Conservation (phyloP, 2,888 invertebrate species). For the Tipula vernalis region DNA sequence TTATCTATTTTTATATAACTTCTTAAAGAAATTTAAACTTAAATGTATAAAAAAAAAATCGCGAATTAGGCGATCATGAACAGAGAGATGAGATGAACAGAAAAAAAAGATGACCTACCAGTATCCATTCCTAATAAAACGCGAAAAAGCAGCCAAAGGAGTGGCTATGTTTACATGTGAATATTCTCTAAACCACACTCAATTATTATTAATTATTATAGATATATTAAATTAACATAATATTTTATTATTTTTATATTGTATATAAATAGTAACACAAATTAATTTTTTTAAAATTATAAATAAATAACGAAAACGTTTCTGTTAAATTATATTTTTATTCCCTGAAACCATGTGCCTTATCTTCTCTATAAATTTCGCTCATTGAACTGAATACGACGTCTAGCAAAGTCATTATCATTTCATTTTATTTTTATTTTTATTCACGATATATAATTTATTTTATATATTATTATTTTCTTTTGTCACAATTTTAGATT, state of each 20-base stretch:
- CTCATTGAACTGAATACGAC: conserved; percentile 11
- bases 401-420: conserved; percentile 12
- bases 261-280: neutral
- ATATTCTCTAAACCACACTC: conserved; percentile 1
- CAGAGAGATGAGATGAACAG: neutral
- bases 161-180: conserved; percentile 12
- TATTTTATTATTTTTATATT: neutral
- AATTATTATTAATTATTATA: neutral
- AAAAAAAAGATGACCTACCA: conserved; percentile 22
- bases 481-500: neutral
- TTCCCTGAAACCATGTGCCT: conserved; percentile 41
- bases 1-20: conserved; percentile 11
- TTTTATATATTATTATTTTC: neutral
- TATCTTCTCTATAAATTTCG: conserved; percentile 23
- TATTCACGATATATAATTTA: conserved; percentile 7
- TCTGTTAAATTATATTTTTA: conserved; percentile 8
- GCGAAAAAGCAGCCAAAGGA: conserved; percentile 11
- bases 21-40: neutral
- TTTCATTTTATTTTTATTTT: neutral
- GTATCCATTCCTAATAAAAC: conserved; percentile 17
- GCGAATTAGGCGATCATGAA: conserved; percentile 9
- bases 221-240: conserved; percentile 5
- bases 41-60: conserved; percentile 8
- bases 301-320: conserved; percentile 8
- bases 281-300: neutral